Conservation (phyloP, 1,140 invertebrate genomes). For the Plutomurus gul region DNA sequence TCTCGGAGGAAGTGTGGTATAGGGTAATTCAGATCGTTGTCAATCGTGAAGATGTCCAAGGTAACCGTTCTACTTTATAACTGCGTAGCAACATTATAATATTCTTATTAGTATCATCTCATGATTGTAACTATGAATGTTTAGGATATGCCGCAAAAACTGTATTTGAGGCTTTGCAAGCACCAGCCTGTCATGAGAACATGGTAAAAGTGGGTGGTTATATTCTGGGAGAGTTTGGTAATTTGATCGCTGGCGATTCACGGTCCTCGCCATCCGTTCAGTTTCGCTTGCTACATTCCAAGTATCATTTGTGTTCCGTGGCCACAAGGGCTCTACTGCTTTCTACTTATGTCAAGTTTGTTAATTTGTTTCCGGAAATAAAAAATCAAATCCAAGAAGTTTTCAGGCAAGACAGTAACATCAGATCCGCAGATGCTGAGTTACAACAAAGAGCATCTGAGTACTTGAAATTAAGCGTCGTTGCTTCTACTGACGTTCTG, state of each 20-base stretch:
- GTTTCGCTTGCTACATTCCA: slow-evolving; percentile 96
- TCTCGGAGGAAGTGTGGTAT: slow-evolving; percentile 95
- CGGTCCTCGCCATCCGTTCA: slow-evolving; percentile 94
- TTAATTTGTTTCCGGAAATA: slow-evolving; percentile 99
- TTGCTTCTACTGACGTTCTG: slow-evolving; percentile 94
- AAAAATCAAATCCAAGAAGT: slow-evolving; percentile 95
- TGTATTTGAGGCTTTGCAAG: slow-evolving; percentile 97
- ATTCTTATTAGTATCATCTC: background rate
- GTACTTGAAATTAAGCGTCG: slow-evolving; percentile 94
- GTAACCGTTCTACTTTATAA: background rate
- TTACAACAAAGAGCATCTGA: slow-evolving; percentile 97
- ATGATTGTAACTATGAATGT: background rate
- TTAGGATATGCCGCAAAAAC: slow-evolving; percentile 95
- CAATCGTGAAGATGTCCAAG: slow-evolving; percentile 98
- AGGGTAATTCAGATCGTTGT: slow-evolving; percentile 99
- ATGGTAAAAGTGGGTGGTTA: slow-evolving; percentile 99
- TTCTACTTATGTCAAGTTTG: slow-evolving; percentile 99
- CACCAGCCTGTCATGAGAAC: slow-evolving; percentile 99
- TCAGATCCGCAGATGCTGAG: slow-evolving; percentile 96
- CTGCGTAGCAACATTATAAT: background rate
- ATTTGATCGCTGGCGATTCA: slow-evolving; percentile 98
- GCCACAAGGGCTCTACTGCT: slow-evolving; percentile 93
- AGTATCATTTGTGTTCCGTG: slow-evolving; percentile 97
- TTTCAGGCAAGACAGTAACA: slow-evolving; percentile 92
- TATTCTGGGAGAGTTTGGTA: slow-evolving; percentile 99